These are phyloP conservation scores for Forbesichthys agassizii DNA, from an alignment of 2,113 vertebrate genomes.

Conservation along the genomic window DNA sequence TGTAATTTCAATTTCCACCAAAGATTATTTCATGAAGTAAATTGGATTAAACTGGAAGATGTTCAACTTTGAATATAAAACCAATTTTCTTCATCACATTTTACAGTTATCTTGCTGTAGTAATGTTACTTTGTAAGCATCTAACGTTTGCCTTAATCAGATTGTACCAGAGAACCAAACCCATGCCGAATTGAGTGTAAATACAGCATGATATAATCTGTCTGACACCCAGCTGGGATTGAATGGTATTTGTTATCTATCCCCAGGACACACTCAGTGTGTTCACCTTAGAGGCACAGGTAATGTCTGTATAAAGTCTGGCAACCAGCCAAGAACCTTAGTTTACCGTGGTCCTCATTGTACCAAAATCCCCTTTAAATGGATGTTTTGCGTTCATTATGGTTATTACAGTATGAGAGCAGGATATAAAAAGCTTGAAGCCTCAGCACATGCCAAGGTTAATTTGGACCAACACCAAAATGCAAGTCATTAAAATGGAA, in stretches of 20 bases:
- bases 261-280: conserved; percentile 21
- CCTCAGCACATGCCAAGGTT: conserved; percentile 7
- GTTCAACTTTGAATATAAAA: not conserved
- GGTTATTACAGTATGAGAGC: conserved; percentile 18
- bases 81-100: conserved; percentile 27
- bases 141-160: not conserved
- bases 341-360: conserved; percentile 30
- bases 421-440: not conserved
- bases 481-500: conserved; percentile 24
- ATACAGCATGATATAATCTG: conserved; percentile 17
- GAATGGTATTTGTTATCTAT: conserved; percentile 39
- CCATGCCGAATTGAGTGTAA: not conserved
- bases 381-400: conserved; percentile 30
- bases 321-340: conserved; percentile 27
- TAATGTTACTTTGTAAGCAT: not conserved
- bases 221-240: conserved; percentile 24
- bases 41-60: too few species aligned
- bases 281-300: conserved; percentile 19
- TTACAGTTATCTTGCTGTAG: conserved; percentile 23
- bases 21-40: too few species aligned
- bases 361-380: conserved; percentile 1
- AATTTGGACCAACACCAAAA: conserved; percentile 36
- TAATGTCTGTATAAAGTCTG: conserved; percentile 38
- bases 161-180: too few species aligned
- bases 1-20: not conserved